Evolutionary conservation across 2,888 invertebrate genomes (phyloP).

Genomic region (Amblyteles armatorius): DNA sequence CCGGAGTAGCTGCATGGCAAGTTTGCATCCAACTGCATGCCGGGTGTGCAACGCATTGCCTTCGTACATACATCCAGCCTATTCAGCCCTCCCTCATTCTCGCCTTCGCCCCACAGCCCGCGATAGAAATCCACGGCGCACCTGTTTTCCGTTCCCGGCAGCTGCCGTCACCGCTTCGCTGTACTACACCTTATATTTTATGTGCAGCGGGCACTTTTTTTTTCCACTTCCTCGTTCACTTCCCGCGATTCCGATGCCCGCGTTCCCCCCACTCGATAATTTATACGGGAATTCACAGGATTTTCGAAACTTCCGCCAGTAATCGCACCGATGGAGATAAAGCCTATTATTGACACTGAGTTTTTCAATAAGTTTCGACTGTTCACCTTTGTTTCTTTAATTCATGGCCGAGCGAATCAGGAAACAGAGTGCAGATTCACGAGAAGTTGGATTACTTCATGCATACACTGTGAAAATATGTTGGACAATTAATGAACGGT

Average conservation of each 20-base stretch:
- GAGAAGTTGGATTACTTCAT: constrained; percentile 4
- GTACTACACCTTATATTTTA: constrained; percentile 36
- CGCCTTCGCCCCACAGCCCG: constrained; percentile 9
- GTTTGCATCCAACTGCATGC: constrained; percentile 39
- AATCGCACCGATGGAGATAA: not conserved
- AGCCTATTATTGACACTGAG: not conserved
- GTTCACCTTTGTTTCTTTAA: not conserved
- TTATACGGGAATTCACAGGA: not conserved
- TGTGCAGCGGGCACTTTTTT: constrained; percentile 23
- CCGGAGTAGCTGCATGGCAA: constrained; percentile 42
- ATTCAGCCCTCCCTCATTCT: constrained; percentile 29
- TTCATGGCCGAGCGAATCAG: not conserved
- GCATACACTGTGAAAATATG: not conserved
- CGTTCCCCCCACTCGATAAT: not conserved
- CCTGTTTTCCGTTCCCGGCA: constrained; percentile 55
- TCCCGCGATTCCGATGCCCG: constrained; percentile 30
- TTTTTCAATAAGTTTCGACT: not conserved
- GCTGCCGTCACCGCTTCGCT: constrained; percentile 46
- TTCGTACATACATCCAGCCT: constrained; percentile 15
- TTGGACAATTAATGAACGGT: too few relatives aligned
- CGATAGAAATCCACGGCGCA: constrained; percentile 24
- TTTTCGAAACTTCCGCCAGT: not conserved
- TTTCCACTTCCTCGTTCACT: constrained; percentile 3
- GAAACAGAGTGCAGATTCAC: not conserved
- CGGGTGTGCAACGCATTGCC: constrained; percentile 45